Conservation (phyloP, 2,888 invertebrate genomes). For the Heliconius hortense region DNA sequence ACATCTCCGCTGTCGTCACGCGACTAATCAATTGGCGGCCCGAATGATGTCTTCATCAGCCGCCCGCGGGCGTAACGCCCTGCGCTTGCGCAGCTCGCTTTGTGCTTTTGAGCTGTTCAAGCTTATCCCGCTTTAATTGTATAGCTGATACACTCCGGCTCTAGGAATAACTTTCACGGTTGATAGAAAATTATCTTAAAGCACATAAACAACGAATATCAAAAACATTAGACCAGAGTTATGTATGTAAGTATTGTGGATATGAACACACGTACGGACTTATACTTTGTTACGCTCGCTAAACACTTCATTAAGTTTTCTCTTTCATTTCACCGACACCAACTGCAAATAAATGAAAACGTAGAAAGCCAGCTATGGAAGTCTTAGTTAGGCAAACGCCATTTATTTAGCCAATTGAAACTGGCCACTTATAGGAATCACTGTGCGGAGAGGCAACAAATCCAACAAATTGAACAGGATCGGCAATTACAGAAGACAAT, state of each 20-base stretch:
- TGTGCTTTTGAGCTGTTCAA: conserved; percentile 37
- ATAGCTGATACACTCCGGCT: conserved; percentile 26
- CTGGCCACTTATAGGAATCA: conserved; percentile 80
- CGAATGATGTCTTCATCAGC: conserved; percentile 81
- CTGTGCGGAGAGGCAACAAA: conserved; percentile 75
- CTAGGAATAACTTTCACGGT: conserved; percentile 22
- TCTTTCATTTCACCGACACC: not conserved
- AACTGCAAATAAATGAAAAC: conserved; percentile 20
- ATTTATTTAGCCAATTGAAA: conserved; percentile 79
- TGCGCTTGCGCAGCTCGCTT: conserved; percentile 56
- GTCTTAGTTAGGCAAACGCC: conserved; percentile 51
- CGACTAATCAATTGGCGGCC: conserved; percentile 79
- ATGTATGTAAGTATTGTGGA: not conserved
- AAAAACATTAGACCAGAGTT: conserved; percentile 5
- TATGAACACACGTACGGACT: not conserved
- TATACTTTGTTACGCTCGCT: not conserved
- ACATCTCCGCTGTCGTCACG: conserved; percentile 68
- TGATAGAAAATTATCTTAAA: conserved; percentile 11
- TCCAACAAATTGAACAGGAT: conserved; percentile 79
- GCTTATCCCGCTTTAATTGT: conserved; percentile 33
- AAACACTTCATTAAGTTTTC: conserved; percentile 1
- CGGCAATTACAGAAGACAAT: conserved; percentile 82
- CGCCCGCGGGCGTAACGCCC: conserved; percentile 77
- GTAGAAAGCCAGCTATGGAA: conserved; percentile 29
- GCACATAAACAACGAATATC: conserved; percentile 20